These are phyloP conservation scores for Conus betulinus DNA, from an alignment of 1,140 invertebrate species.

Conservation along the genomic window DNA sequence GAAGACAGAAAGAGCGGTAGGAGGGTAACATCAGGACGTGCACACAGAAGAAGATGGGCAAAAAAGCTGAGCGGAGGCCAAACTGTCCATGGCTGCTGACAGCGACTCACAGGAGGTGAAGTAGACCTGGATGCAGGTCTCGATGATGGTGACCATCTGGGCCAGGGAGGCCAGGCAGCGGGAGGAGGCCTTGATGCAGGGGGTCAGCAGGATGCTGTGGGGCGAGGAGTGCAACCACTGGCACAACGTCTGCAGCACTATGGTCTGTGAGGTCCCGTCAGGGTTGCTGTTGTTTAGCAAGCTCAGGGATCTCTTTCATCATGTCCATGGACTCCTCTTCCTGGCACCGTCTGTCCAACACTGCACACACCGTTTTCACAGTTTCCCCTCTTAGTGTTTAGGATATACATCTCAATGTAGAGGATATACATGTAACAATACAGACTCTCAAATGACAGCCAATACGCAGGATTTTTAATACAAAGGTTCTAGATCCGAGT, in stretches of 20 bases:
- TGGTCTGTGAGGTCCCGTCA: constrained; percentile 75
- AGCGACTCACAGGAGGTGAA: constrained; percentile 65
- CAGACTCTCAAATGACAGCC: too few species aligned
- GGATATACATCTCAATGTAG: too few species aligned
- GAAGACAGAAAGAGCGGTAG: too few species aligned
- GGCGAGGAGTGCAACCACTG: constrained; percentile 73
- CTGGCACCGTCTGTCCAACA: constrained; percentile 48
- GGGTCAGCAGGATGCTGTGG: constrained; percentile 67
- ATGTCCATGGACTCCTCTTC: constrained; percentile 78
- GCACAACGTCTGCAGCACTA: constrained; percentile 73
- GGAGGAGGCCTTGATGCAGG: constrained; percentile 67
- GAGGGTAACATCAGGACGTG: too few species aligned
- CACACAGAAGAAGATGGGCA: too few species aligned
- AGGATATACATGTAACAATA: too few species aligned
- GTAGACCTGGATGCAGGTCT: constrained; percentile 69
- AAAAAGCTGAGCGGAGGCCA: too few species aligned
- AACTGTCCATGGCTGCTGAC: neutral
- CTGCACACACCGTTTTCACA: neutral
- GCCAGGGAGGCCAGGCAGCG: constrained; percentile 69
- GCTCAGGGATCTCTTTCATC: constrained; percentile 76
- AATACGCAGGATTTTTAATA: too few species aligned
- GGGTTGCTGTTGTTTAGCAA: constrained; percentile 75
- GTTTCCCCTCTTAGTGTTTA: too few species aligned
- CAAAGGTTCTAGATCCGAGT: too few species aligned
- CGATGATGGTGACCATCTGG: constrained; percentile 68